A percentile compares a stretch with the other conserved stretches of the same genome.
These are phyloP conservation scores for Hemichromis elongatus DNA, from an alignment of 2,113 vertebrate genomes.

Conservation along the genomic window DNA sequence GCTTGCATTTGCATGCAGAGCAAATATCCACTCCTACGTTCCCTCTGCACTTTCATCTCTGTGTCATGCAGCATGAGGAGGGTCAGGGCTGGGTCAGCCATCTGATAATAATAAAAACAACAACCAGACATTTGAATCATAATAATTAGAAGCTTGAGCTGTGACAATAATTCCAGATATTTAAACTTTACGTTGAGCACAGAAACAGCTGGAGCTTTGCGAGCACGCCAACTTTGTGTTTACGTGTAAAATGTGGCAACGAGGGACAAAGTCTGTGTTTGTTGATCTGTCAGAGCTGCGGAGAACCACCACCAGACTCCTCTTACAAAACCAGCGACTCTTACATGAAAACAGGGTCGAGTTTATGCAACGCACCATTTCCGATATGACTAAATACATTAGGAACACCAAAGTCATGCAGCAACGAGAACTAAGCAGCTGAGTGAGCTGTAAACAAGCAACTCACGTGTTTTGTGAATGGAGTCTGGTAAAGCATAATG, in stretches of 20 bases:
- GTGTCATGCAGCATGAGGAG: not conserved
- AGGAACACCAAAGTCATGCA: not conserved
- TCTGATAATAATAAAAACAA: not conserved
- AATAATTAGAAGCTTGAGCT: not conserved
- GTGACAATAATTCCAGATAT: not conserved
- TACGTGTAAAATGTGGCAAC: not conserved
- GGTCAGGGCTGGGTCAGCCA: not conserved
- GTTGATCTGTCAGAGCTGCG: accelerated
- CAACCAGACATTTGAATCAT: not conserved
- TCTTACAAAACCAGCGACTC: not conserved
- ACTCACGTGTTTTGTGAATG: not conserved
- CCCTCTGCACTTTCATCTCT: not conserved
- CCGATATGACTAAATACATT: not conserved
- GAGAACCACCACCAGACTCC: not conserved
- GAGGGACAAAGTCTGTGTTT: not conserved
- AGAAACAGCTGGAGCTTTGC: not conserved
- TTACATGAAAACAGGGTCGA: not conserved
- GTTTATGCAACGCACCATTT: not conserved
- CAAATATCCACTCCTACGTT: not conserved
- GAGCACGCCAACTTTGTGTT: accelerated
- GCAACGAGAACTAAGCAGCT: too few relatives aligned
- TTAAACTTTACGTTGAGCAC: not conserved
- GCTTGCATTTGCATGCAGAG: not conserved
- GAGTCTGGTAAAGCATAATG: not conserved
- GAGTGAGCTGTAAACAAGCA: not conserved